Conservation (phyloP, 2,888 invertebrate genomes). For the Mylabris sibirica region DNA sequence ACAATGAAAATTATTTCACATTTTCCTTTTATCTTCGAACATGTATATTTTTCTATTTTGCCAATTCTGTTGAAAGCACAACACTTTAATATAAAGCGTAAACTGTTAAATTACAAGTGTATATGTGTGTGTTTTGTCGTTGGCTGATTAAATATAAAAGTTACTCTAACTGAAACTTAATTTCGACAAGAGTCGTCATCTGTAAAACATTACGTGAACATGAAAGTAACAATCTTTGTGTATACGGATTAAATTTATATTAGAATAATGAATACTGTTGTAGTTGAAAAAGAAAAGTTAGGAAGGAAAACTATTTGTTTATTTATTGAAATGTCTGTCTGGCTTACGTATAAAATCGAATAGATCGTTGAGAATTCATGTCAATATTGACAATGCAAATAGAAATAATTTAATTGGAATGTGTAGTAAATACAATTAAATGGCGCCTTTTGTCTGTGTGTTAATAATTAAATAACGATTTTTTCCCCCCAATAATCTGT, state of each 20-base stretch:
- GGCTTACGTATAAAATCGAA: not conserved
- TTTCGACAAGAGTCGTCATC: not conserved
- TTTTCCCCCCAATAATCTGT: not conserved
- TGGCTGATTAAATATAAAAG: not conserved
- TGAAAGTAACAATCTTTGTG: not conserved
- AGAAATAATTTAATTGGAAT: not conserved
- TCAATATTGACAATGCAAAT: constrained; percentile 10
- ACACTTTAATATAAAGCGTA: not conserved
- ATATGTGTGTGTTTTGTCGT: not conserved
- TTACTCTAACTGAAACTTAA: not conserved
- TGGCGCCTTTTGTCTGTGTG: not conserved
- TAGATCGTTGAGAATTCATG: not conserved
- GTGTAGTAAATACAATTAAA: not conserved
- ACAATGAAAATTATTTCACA: no score
- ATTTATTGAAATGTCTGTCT: no score
- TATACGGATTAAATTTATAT: not conserved
- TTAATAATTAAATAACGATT: not conserved
- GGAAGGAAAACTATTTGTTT: no score
- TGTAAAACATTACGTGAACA: not conserved
- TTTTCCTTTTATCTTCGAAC: no score
- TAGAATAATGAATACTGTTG: no score
- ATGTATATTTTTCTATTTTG: not conserved
- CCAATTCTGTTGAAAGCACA: not conserved
- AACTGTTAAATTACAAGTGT: constrained; percentile 3
- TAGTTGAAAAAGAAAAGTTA: no score